Base-by-base conservation (phyloP, 2,888 invertebrate species). In the Dynastes tityus region DNA sequence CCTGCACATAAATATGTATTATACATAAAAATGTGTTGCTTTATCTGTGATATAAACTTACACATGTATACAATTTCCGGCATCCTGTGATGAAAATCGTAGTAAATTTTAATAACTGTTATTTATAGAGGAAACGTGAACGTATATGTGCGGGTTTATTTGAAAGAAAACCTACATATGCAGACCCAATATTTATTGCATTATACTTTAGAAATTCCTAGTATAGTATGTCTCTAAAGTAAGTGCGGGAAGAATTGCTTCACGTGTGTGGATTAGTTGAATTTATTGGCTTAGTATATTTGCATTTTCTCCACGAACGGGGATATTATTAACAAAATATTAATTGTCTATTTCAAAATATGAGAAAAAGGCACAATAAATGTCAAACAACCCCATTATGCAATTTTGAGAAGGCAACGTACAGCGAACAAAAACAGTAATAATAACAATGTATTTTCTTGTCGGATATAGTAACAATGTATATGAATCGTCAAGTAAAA, bases 91-190 rank as follows among this genome's bases (percentile, higher is more conserved):
- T 49, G 45, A 45, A 67, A 67, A 49, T 67, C 22, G 67, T 67
- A 49, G 49, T 49, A 45, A 49, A 49, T 49, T 67, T 49, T 49
- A 67, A 67, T 67, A 67, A 67, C 49, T 2, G 67, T 67, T 67
- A 67, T 67, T 67, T 67, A 49, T 49, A 27, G 45, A 67, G 67
- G 67, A 67, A 64, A 64, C 55, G 1, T 22, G 55, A 58, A 58
- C 22, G 45, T 45, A 45, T 45, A 45, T 45, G 8, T 45, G 11
- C 9, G 8, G 2, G 9, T 45, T 58, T 58, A 58, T 22, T 58
- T 58, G 16, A 58, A 58, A 58, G 22, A 3, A 55, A 55, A 55
- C 16, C 55, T 55, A 22, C 16, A 22, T 11, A 45, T 45, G 45
- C 8, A 45, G 45, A 45, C 8, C 1, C 11, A 11, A 45, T 22